Evolutionary conservation across 2,113 vertebrate species (phyloP), one percentile per base, ranked within the genome.

Genomic region (Stictonetta naevosa): DNA sequence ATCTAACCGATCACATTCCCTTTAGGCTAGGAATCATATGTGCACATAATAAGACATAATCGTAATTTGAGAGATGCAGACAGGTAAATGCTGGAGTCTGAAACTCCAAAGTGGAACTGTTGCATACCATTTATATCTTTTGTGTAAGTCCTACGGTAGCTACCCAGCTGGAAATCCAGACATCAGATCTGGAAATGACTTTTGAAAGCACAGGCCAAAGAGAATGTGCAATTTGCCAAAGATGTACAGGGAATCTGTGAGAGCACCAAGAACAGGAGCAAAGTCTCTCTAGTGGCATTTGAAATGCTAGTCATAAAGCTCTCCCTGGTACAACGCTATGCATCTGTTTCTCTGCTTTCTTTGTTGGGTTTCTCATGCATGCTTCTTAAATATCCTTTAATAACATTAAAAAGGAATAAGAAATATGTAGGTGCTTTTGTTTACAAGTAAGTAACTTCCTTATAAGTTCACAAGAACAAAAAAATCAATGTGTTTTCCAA

Each of bases 401-500:
- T 42, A 84, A 75, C 19, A 76, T 55, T 72, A 59, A 78, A 84
- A 90, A 75, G 7, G 22, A 95, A 88, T 29, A 42, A 53, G 29
- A 82, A 75, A 11, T 23, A 53, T 1, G 5, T 19, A 80, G n/a
- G 50, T 77, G 33, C 50, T 96, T 88, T 73, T 77, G 14, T 83
- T 80, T 88, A 52, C 31, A 17, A 86, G 31, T 14, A 68, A 55
- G 63, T 75, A 89, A 91, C 67, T 96, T 95, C 36, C 77, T 69
- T 62, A 53, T 60, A 94, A 92, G 86, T 91, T 91, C 74, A 73
- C 44, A 52, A 48, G 58, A 94, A 68, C 44, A 73, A 92, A 80
- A 90, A 90, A 69, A 90, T 56, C 78, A 58, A 53, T 71, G 74
- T 56, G 58, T 92, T 85, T 86, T 95, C 77, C 77, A 64, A 56